Conservation (phyloP, 2,797 vertebrate genomes). For the Luscinia luscinia region DNA sequence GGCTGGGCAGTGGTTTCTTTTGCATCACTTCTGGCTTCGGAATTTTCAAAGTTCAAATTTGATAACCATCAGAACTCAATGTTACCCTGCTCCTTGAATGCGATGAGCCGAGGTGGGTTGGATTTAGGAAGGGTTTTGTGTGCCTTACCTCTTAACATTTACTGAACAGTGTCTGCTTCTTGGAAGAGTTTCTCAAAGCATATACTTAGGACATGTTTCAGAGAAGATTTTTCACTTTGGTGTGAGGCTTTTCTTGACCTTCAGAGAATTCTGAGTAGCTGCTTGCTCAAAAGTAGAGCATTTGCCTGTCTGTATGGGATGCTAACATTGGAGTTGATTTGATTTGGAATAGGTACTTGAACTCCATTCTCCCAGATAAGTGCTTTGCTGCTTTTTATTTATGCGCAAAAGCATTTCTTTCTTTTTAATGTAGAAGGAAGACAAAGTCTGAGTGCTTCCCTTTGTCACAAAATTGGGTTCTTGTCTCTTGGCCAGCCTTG, state of each 20-base stretch:
- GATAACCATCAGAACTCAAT: neutral
- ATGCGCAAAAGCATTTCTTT: neutral
- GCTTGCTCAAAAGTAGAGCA: neutral
- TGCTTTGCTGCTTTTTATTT: slow-evolving; percentile 25
- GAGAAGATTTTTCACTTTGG: neutral
- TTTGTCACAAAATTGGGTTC: slow-evolving; percentile 28
- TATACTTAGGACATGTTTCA: neutral
- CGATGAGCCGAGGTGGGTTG: neutral
- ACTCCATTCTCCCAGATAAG: neutral
- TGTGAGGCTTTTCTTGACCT: neutral
- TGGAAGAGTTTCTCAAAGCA: neutral
- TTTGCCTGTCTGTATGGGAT: neutral
- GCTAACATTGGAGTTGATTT: neutral
- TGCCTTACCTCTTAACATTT: neutral
- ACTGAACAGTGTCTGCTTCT: neutral
- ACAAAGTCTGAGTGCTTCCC: neutral
- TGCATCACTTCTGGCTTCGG: neutral
- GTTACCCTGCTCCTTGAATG: neutral
- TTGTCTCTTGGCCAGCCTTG: slow-evolving; percentile 30
- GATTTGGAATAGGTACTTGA: slow-evolving; percentile 8
- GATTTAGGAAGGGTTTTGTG: neutral
- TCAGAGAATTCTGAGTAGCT: neutral
- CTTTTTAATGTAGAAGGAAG: neutral
- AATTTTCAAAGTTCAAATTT: neutral
- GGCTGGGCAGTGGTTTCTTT: neutral